Conservation (phyloP, 2,888 invertebrate species). For the Trisateles emortualis region DNA sequence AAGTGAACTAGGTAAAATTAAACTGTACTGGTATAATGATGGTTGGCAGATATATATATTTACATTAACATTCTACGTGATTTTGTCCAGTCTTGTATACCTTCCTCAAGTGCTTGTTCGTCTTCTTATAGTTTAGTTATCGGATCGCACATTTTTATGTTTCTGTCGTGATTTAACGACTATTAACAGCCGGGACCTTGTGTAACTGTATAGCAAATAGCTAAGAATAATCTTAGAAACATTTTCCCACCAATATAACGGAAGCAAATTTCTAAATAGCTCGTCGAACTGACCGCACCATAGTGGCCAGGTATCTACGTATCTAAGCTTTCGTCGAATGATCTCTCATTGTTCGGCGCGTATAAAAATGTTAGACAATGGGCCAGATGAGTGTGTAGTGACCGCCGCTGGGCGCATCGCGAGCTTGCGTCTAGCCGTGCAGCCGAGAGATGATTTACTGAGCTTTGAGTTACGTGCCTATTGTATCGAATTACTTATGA, state of each 20-base stretch:
- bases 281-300: constrained; percentile 40
- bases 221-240: neutral
- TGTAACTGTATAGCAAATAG: neutral
- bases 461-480: neutral
- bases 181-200: too few relatives aligned
- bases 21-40: too few relatives aligned
- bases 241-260: constrained; percentile 31
- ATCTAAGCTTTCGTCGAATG: constrained; percentile 56
- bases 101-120: too few relatives aligned
- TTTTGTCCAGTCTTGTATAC: too few relatives aligned
- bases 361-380: constrained; percentile 65
- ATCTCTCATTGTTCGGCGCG: constrained; percentile 60
- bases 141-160: too few relatives aligned
- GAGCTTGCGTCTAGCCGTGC: constrained; percentile 25
- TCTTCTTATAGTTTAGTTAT: too few relatives aligned
- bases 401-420: constrained; percentile 55
- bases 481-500: neutral
- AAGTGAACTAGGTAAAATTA: too few relatives aligned
- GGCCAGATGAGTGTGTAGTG: constrained; percentile 56
- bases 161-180: too few relatives aligned
- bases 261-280: constrained; percentile 41
- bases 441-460: constrained; percentile 20
- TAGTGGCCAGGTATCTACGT: constrained; percentile 40
- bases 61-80: too few relatives aligned
- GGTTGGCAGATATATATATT: too few relatives aligned